Conservation (phyloP, 2,113 vertebrate species). For the Nerophis ophidion region DNA sequence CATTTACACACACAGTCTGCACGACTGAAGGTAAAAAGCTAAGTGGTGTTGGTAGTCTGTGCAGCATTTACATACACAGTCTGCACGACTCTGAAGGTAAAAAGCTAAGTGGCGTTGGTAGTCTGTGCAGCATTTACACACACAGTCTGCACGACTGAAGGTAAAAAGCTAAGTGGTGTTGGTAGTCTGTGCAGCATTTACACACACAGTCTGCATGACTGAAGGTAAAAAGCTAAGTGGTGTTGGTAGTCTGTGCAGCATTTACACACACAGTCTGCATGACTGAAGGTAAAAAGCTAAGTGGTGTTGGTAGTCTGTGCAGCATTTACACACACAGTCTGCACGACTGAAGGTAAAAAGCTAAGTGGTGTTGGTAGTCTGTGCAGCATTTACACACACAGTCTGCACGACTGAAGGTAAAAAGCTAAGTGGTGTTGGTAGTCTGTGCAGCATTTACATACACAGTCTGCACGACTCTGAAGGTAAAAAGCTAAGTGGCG, state of each 20-base stretch:
- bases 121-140: conserved; percentile 90
- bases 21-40: conserved; percentile 88
- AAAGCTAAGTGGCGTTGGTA: no score
- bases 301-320: conserved; percentile 92
- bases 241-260: conserved; percentile 92
- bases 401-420: conserved; percentile 89
- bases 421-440: no score
- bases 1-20: conserved; percentile 85
- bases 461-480: conserved; percentile 83
- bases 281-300: conserved; percentile 90
- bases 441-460: conserved; percentile 90
- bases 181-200: conserved; percentile 92
- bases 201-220: conserved; percentile 82
- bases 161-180: no score
- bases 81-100: conserved; percentile 89
- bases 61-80: conserved; percentile 88
- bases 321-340: conserved; percentile 87
- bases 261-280: conserved; percentile 84
- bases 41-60: conserved; percentile 93
- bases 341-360: conserved; percentile 87
- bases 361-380: no score
- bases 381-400: conserved; percentile 88
- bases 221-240: conserved; percentile 94
- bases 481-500: no score
- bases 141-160: conserved; percentile 85